phyloP scores from a whole-genome alignment of 2,113 vertebrate genomes.

The Apeltes quadracus region DNA sequence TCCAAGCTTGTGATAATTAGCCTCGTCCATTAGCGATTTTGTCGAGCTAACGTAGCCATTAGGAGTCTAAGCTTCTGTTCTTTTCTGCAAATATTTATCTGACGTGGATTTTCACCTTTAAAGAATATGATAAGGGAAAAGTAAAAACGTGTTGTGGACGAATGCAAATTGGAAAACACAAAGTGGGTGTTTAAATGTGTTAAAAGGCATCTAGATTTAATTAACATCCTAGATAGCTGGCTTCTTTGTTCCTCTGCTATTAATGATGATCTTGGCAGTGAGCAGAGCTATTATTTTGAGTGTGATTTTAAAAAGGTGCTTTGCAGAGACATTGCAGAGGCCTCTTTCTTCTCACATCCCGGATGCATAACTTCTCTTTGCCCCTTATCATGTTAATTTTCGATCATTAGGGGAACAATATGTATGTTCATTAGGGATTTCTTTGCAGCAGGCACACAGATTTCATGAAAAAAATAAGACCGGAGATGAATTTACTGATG shows the following conservation, averaged over 20 bases:
- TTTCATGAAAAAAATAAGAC: constrained; percentile 25
- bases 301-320: constrained; percentile 74
- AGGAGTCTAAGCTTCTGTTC: constrained; percentile 79
- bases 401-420: constrained; percentile 31
- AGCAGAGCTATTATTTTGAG: constrained; percentile 71
- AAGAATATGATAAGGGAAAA: constrained; percentile 76
- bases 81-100: constrained; percentile 79
- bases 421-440: constrained; percentile 18
- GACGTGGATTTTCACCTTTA: constrained; percentile 76
- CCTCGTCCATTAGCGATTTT: constrained; percentile 83
- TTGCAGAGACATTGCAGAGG: constrained; percentile 39
- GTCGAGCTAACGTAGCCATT: constrained; percentile 81
- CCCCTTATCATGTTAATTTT: constrained; percentile 49
- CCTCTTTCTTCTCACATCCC: constrained; percentile 51
- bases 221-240: constrained; percentile 74
- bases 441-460: constrained; percentile 9
- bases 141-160: constrained; percentile 73
- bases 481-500: constrained; percentile 5
- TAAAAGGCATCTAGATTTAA: constrained; percentile 80
- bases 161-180: constrained; percentile 75
- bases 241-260: constrained; percentile 73
- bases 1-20: constrained; percentile 82
- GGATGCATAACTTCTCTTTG: constrained; percentile 52
- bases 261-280: constrained; percentile 76
- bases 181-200: constrained; percentile 82